Base-by-base conservation (phyloP, 2,797 vertebrate genomes). In the Gymnothorax reevesii region DNA sequence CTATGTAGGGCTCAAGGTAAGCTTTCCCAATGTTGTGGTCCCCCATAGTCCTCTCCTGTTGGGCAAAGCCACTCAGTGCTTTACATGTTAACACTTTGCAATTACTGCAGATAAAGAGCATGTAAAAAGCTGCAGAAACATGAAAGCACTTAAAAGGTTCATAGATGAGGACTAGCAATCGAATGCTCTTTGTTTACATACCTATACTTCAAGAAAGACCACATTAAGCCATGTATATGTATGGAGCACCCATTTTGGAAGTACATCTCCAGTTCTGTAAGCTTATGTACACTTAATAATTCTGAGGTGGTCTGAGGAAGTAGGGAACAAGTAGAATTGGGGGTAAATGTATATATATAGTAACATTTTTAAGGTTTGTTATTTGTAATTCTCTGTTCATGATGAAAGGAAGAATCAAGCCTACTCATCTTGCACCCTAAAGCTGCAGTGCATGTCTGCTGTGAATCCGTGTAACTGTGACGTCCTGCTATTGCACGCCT, bases 41-140 rank as follows among this genome's bases (percentile, higher is more conserved):
- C 77, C 8, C 77, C 77, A 54, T 80, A 55, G 52, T 55, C 7
- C 22, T 80, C n/a, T 80, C 49, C 77, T 80, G 77, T 55, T 52
- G 20, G 77, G 33, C 77, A 80, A 10, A 22, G 77, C 20, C 77
- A 54, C 77, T 80, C 73, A 33, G 13, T 77, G 77, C 52, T 22
- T 80, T 20, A 80, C 77, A 80, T 52, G 22, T 80, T 52, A 55
- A 80, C 77, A 80, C 77, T 80, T 80, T 80, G 77, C 77, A 55
- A 20, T 20, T 80, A 80, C 52, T 3, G 55, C 20, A 80, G 49
- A 9, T 55, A 54, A 80, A 55, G 52, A 80, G 77, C 20, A 9
- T 54, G 17, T 80, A 54, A 54, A 25, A 55, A 80, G 49, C n/a
- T 55, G 52, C 42, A 77, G 42, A 15, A 55, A 80, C 77, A 22